phyloP scores from a whole-genome alignment of 2,113 vertebrate genomes.

The Monopterus albus region DNA sequence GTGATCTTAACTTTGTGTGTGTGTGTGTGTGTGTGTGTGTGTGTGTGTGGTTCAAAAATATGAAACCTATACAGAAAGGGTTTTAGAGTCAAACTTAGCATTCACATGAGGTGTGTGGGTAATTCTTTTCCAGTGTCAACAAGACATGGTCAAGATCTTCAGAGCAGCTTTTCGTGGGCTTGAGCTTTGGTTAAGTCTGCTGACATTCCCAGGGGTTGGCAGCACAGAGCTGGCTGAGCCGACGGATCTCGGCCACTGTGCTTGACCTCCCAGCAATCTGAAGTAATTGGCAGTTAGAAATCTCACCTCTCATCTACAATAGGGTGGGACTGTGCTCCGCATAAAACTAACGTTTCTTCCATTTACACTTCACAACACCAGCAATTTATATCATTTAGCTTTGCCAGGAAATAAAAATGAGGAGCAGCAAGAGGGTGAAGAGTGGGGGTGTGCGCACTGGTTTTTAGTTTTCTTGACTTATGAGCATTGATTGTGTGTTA shows the following conservation, averaged over 20 bases:
- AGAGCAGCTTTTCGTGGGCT: slow-evolving; percentile 6
- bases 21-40: too few species aligned
- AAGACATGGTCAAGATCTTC: background rate
- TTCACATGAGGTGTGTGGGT: background rate
- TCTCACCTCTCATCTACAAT: slow-evolving; percentile 43
- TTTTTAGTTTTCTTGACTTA: background rate
- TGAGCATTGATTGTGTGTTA: background rate
- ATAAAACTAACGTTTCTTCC: slow-evolving; percentile 49
- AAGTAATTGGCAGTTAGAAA: slow-evolving; percentile 63
- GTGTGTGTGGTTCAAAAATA: too few species aligned
- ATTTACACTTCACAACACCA: slow-evolving; percentile 36
- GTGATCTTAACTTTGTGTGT: too few species aligned
- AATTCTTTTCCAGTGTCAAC: slow-evolving; percentile 3
- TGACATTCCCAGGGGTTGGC: slow-evolving; percentile 31
- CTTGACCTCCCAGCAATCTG: slow-evolving; percentile 42
- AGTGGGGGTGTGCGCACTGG: background rate
- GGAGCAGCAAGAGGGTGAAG: background rate
- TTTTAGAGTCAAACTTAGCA: background rate
- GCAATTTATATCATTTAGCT: slow-evolving; percentile 4
- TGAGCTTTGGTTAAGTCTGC: slow-evolving; percentile 31
- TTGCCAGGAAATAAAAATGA: background rate
- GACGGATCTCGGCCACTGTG: slow-evolving; percentile 27
- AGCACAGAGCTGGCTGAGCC: slow-evolving; percentile 39
- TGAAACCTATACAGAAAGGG: too few species aligned
- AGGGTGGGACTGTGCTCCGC: slow-evolving; percentile 31